Percentiles rank a stretch among this genome's conserved stretches.
These are phyloP conservation scores for Argyresthia goedartella DNA, from an alignment of 2,888 invertebrate species.

Conservation along the genomic window DNA sequence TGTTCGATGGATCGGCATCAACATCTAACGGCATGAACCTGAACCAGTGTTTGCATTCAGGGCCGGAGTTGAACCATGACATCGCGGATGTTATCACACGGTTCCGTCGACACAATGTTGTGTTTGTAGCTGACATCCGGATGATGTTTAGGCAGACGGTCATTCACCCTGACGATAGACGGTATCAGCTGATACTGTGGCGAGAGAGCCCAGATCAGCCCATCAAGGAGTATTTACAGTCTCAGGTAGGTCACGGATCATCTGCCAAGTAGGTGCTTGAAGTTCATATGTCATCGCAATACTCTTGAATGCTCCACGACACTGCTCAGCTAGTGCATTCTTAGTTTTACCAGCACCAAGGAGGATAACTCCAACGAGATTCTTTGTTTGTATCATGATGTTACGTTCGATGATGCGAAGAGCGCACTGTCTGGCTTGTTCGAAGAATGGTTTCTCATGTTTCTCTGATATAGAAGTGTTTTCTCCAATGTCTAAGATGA, in stretches of 20 bases:
- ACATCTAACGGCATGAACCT: too few relatives aligned
- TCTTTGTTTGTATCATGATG: conserved; percentile 76
- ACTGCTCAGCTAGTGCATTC: conserved; percentile 44
- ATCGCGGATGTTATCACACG: too few relatives aligned
- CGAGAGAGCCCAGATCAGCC: too few relatives aligned
- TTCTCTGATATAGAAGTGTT: conserved; percentile 37
- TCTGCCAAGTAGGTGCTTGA: conserved; percentile 72
- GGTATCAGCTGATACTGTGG: too few relatives aligned
- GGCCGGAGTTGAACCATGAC: too few relatives aligned
- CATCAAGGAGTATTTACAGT: conserved; percentile 36
- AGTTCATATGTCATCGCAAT: conserved; percentile 67
- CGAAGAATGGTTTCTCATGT: conserved; percentile 57
- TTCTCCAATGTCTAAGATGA: conserved; percentile 69
- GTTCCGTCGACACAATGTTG: too few relatives aligned
- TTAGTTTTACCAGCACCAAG: conserved; percentile 73
- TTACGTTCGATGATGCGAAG: conserved; percentile 76
- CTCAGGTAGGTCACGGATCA: conserved; percentile 53
- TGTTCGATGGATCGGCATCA: too few relatives aligned
- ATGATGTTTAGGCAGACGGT: too few relatives aligned
- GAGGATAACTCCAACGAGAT: conserved; percentile 74
- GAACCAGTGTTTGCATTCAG: too few relatives aligned
- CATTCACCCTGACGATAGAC: too few relatives aligned
- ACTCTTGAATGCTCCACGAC: conserved; percentile 58
- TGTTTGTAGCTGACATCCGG: too few relatives aligned
- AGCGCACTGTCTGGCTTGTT: conserved; percentile 67